Base-by-base conservation (phyloP, 2,888 invertebrate species). In the Osmoderma eremita region DNA sequence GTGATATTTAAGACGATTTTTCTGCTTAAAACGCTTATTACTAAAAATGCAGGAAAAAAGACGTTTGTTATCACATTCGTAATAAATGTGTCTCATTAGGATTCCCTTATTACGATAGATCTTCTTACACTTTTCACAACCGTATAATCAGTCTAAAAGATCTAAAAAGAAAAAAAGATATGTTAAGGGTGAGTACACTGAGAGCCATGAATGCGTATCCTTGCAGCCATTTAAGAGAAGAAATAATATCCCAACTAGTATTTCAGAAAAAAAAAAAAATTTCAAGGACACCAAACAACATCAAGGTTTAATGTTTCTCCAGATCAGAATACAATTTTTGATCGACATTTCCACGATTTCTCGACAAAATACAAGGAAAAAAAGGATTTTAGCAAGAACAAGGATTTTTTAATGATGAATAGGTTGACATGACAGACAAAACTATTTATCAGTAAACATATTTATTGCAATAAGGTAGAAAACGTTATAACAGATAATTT, bases 81-180 rank as follows among this genome's bases (percentile, higher is more conserved):
- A 67, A 8, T 41, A 53, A 63, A 66, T 39, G 18, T 71, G 71
- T 17, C 71, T 67, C 17, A 65, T 50, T 39, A 71, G 51, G n/a
- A 36, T n/a, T 72, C 65, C 68, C 38, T 67, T 70, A 15, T 65
- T 53, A 22, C 42, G 67, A 42, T 70, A 70, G 50, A 53, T 54
- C 50, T 61, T 53, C 12, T 12, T 15, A 39, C 53, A 53, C 38
- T 38, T 53, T 18, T 36, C 15, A 3, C 53, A 53, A 39, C 10
- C 17, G 12, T 38, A 53, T n/a, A 39, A 12, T 10, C 38, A 22
- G 17, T 38, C 53, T n/a, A 18, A 18, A 13, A 50, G 15, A 18
- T 38, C 53, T 53, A 53, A 53, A 53, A 53, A 24, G 13, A 50
- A 24, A 15, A 12, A n/a, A 17, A 42, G 17, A n/a, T 42, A 42